Conservation (phyloP, 2,888 invertebrate species). For the Nemurella pictetii region DNA sequence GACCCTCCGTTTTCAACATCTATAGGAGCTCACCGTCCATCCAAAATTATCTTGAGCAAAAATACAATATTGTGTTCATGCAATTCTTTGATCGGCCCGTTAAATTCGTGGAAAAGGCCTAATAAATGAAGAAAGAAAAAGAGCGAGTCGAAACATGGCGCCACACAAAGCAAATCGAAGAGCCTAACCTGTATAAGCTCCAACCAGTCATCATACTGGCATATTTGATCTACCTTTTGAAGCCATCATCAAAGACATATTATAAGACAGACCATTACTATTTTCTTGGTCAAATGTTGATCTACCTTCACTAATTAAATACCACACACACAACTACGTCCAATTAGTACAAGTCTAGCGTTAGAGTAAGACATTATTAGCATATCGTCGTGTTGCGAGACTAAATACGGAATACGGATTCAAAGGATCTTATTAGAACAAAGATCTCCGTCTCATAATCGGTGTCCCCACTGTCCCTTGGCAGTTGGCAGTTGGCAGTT, state of each 20-base stretch:
- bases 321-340: not conserved
- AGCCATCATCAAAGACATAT: slow-evolving; percentile 13
- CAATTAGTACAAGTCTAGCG: slow-evolving; percentile 7
- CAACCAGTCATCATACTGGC: not conserved
- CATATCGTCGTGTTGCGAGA: not conserved
- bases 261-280: not conserved
- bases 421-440: slow-evolving; percentile 23
- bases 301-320: slow-evolving; percentile 24
- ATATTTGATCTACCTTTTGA: slow-evolving; percentile 15
- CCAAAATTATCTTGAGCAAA: not conserved
- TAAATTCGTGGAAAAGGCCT: too few species aligned
- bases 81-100: too few species aligned
- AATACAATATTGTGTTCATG: not conserved
- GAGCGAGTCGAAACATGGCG: too few species aligned
- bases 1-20: not conserved
- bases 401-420: not conserved
- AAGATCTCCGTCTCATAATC: slow-evolving; percentile 9
- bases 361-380: slow-evolving; percentile 18
- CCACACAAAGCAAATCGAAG: not conserved
- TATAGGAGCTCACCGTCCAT: not conserved
- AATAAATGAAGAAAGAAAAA: too few species aligned
- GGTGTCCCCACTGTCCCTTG: not conserved
- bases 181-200: too few species aligned
- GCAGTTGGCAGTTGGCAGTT: not conserved
- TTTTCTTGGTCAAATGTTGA: slow-evolving; percentile 32